phyloP scores from a whole-genome alignment of 2,797 vertebrate species.

The Ptychobarbus kaznakovi region DNA sequence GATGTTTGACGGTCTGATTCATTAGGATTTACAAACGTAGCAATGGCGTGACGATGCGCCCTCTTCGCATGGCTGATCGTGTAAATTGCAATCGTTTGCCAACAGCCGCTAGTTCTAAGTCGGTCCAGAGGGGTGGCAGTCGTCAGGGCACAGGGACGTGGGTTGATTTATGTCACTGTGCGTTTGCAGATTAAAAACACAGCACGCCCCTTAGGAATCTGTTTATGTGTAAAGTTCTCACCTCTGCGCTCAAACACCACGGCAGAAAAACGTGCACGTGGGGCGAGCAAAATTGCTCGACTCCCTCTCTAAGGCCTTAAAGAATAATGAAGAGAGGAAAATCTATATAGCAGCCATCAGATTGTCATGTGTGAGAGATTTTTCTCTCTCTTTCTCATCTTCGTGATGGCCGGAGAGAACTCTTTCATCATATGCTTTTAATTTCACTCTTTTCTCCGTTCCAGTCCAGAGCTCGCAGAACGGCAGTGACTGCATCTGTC shows the following conservation, averaged over 20 bases:
- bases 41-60: conserved; percentile 66
- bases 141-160: conserved; percentile 51
- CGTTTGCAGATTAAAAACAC: conserved; percentile 77
- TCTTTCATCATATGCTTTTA: conserved; percentile 77
- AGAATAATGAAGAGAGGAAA: conserved; percentile 67
- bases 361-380: conserved; percentile 69
- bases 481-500: conserved; percentile 13
- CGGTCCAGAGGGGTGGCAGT: conserved; percentile 66
- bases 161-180: conserved; percentile 72
- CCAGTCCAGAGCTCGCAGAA: conserved; percentile 58
- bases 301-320: conserved; percentile 67
- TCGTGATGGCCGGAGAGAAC: conserved; percentile 71
- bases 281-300: conserved; percentile 71
- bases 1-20: conserved; percentile 51
- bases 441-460: conserved; percentile 67
- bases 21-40: conserved; percentile 76
- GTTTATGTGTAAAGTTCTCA: conserved; percentile 64
- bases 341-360: conserved; percentile 80
- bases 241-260: conserved; percentile 63
- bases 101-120: conserved; percentile 74
- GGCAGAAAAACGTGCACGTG: conserved; percentile 68
- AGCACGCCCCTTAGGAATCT: conserved; percentile 65
- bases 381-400: conserved; percentile 51
- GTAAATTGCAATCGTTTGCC: conserved; percentile 79
- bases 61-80: conserved; percentile 68